Conservation (phyloP, 2,797 vertebrate genomes). For the Lagodon rhomboides region DNA sequence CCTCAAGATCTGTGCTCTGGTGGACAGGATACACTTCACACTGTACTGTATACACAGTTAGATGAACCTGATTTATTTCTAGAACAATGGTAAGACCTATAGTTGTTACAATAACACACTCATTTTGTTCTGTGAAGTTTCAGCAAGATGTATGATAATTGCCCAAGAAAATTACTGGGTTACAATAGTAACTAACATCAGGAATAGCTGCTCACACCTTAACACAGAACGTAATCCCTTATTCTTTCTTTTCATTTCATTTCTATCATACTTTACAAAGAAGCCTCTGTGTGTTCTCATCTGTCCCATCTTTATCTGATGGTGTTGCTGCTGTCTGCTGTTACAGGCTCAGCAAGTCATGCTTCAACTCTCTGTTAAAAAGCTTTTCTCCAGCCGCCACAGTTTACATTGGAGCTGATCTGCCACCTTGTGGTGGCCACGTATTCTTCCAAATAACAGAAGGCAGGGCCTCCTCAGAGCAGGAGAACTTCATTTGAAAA, state of each 20-base stretch:
- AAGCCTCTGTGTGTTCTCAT: neutral
- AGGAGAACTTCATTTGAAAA: neutral
- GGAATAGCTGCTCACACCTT: neutral
- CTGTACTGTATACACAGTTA: neutral
- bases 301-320: neutral
- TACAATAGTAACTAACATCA: neutral
- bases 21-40: neutral
- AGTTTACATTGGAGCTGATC: neutral
- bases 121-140: too few species aligned
- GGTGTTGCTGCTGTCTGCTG: neutral
- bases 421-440: slow-evolving; percentile 39
- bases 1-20: neutral
- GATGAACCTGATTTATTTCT: neutral
- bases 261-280: neutral
- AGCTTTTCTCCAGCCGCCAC: neutral
- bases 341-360: neutral
- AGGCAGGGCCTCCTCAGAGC: neutral
- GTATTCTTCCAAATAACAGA: neutral
- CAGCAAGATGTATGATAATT: neutral
- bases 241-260: neutral
- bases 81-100: neutral
- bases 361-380: neutral
- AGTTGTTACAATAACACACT: neutral
- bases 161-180: neutral
- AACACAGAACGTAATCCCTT: neutral